Evolutionary conservation across 2,888 invertebrate genomes (phyloP), one percentile per base, ranked within the genome.

Genomic region (Eudasyphora cyanicolor): DNA sequence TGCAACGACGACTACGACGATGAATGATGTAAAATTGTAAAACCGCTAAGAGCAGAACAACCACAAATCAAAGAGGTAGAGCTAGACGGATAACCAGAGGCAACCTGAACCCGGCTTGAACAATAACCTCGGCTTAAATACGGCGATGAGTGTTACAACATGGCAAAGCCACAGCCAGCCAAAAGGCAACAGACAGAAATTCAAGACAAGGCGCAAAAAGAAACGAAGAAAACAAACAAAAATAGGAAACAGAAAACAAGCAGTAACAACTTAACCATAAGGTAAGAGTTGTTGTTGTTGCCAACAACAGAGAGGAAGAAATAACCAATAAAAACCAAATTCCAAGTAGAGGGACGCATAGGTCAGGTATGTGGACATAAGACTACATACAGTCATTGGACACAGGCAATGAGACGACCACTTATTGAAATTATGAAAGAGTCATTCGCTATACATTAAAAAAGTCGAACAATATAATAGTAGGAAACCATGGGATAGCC

Each of bases 321-420:
- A 60, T 32, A 32, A n/a, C n/a, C n/a, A 71, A 51, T 4, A 54
- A 67, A 38, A 49, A 42, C 45, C 21, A 60, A 69, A 69, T 35
- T 35, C 5, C 54, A 74, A 27, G 74, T 62, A 76, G 77, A 84
- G 78, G 84, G 81, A 84, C 81, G 67, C 69, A 84, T 81, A 84
- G 84, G 84, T 84, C 84, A 84, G 73, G 64, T 67, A 76, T 67
- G 62, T 62, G 67, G 21, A 14, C 42, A 60, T 54, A 10, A 10
- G 29, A 60, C 54, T 12, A 54, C 29, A 38, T 24, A 21, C 38
- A 67, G 29, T 67, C 17, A 8, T n/a, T 12, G 67, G 38, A 3
- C 24, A 42, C 17, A 19, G 6, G 32, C 29, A 29, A 60, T 8
- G 21, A 54, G 14, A 54, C 51, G 12, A 21, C 2, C 1, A 54